Evolutionary conservation across 2,888 invertebrate genomes (phyloP).

Genomic region (Eilema caniola): DNA sequence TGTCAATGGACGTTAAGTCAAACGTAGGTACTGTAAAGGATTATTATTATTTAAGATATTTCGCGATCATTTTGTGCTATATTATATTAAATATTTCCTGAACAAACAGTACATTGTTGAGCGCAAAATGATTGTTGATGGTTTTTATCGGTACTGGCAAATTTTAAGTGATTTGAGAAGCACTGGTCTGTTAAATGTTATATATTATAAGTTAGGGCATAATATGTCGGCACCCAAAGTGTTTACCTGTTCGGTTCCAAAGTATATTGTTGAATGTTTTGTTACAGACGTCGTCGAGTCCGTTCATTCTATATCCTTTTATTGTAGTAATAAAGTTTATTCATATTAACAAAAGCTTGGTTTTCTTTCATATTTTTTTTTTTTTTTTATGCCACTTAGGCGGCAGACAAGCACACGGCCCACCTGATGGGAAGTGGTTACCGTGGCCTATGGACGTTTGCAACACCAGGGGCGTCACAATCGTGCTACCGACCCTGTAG

Average conservation of each 20-base stretch:
- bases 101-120: constrained; percentile 52
- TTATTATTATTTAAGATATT: constrained; percentile 62
- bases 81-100: constrained; percentile 40
- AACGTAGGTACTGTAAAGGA: constrained; percentile 61
- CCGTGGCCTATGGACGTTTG: too few relatives aligned
- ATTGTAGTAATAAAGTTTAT: constrained; percentile 86
- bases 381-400: too few relatives aligned
- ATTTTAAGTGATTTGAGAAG: constrained; percentile 76
- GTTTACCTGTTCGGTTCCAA: constrained; percentile 82
- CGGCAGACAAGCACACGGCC: too few relatives aligned
- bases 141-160: constrained; percentile 45
- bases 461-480: too few relatives aligned
- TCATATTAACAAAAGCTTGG: constrained; percentile 71
- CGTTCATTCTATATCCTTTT: constrained; percentile 82
- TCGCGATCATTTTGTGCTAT: constrained; percentile 62
- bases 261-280: constrained; percentile 86
- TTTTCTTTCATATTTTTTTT: constrained; percentile 49
- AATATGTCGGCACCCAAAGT: constrained; percentile 84
- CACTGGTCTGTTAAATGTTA: constrained; percentile 74
- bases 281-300: constrained; percentile 77
- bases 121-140: constrained; percentile 57
- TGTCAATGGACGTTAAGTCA: constrained; percentile 65
- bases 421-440: too few relatives aligned
- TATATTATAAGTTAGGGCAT: constrained; percentile 73
- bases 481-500: too few relatives aligned